These are phyloP conservation scores for Otolemur garnettii DNA, from an alignment of 2,113 vertebrate species.

Conservation along the genomic window DNA sequence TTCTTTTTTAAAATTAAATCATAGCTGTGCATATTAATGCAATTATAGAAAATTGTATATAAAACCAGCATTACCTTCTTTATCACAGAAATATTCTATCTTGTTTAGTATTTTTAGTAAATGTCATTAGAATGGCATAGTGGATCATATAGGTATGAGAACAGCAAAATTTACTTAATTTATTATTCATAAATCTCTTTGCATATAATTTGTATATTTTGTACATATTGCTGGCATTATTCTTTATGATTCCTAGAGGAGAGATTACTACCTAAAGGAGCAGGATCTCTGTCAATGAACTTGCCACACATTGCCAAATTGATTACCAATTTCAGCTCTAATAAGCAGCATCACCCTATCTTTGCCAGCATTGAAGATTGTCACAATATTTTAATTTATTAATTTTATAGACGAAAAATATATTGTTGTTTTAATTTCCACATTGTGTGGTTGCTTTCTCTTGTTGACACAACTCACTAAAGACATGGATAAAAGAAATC, in stretches of 20 bases:
- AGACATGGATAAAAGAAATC: neutral
- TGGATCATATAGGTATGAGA: neutral
- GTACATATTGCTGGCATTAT: neutral
- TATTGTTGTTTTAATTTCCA: conserved; percentile 41
- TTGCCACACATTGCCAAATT: neutral
- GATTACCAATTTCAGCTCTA: neutral
- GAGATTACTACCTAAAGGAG: neutral
- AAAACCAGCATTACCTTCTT: neutral
- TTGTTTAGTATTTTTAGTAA: neutral
- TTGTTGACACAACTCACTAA: neutral
- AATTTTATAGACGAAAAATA: neutral
- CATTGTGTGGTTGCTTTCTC: neutral
- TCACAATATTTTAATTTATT: neutral
- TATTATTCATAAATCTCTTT: neutral
- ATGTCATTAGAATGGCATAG: neutral
- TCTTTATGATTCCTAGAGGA: neutral
- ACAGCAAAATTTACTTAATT: neutral
- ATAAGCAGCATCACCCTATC: neutral
- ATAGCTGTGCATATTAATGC: too few relatives aligned
- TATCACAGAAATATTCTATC: neutral
- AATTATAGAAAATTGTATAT: too few relatives aligned
- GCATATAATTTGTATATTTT: neutral
- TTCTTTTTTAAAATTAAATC: too few relatives aligned
- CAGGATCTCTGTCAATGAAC: neutral
- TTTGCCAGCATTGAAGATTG: neutral